A percentile compares a stretch with the other conserved stretches of the same genome.
Conservation (phyloP, 2,888 invertebrate species). For the Caenorhabditis uteleia region DNA sequence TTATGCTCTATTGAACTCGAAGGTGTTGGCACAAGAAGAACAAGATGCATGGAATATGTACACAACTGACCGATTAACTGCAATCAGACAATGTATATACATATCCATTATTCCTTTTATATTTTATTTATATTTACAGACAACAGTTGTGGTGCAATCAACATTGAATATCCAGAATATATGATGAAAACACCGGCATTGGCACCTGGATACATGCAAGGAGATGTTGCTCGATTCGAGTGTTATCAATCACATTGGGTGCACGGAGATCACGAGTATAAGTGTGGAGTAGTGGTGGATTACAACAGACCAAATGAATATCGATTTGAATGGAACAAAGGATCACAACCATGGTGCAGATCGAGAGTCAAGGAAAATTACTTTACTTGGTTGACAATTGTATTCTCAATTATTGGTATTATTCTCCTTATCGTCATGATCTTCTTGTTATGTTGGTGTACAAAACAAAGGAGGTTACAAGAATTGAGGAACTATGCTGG, state of each 20-base stretch:
- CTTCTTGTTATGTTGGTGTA: conserved; percentile 57
- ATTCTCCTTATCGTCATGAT: conserved; percentile 52
- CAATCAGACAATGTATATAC: conserved; percentile 54
- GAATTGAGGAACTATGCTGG: conserved; percentile 24
- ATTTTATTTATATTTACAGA: conserved; percentile 44
- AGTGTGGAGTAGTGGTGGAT: conserved; percentile 64
- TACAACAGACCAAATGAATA: conserved; percentile 63
- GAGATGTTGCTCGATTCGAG: conserved; percentile 66
- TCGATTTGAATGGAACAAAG: conserved; percentile 69
- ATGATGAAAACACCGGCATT: conserved; percentile 66
- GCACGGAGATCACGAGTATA: conserved; percentile 66
- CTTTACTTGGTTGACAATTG: conserved; percentile 65
- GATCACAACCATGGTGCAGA: conserved; percentile 68
- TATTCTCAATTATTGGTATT: conserved; percentile 56
- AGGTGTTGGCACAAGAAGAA: conserved; percentile 60
- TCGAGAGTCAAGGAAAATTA: conserved; percentile 68
- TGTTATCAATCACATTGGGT: conserved; percentile 69
- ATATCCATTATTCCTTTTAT: neutral
- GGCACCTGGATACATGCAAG: conserved; percentile 64
- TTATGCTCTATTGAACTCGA: conserved; percentile 65
- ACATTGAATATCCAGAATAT: conserved; percentile 69
- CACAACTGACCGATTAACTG: conserved; percentile 47
- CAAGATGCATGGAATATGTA: conserved; percentile 61
- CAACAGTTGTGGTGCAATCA: conserved; percentile 69
- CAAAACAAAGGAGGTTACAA: conserved; percentile 47